A percentile compares a stretch with the other conserved stretches of the same genome.
phyloP scores from a whole-genome alignment of 2,888 invertebrate species.

The Lithosia quadra region DNA sequence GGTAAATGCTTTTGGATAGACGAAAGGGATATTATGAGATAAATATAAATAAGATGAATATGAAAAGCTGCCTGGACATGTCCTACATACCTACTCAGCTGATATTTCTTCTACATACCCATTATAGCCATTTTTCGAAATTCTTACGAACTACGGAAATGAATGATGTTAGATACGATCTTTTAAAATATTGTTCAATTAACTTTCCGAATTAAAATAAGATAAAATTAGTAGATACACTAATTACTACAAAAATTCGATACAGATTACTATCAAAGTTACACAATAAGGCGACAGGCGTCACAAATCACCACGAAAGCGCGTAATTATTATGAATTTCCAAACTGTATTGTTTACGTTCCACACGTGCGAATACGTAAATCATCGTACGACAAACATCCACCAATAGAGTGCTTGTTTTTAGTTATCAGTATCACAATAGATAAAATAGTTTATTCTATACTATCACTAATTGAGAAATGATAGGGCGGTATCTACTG shows the following conservation, averaged over 20 bases:
- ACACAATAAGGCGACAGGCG: neutral
- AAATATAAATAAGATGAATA: no score
- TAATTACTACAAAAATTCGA: neutral
- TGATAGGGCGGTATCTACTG: slow-evolving; percentile 4
- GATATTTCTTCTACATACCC: no score
- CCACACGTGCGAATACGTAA: slow-evolving; percentile 21
- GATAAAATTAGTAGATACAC: neutral
- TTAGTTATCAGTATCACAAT: neutral
- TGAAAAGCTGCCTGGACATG: no score
- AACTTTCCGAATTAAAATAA: neutral
- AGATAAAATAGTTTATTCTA: slow-evolving; percentile 1
- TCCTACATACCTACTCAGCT: no score
- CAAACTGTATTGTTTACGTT: slow-evolving; percentile 25
- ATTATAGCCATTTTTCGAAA: no score
- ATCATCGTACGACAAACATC: slow-evolving; percentile 42
- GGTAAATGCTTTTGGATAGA: no score
- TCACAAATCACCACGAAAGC: neutral
- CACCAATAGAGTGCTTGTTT: slow-evolving; percentile 32
- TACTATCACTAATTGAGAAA: slow-evolving; percentile 14
- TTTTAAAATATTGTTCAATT: neutral
- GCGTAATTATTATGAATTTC: slow-evolving; percentile 11
- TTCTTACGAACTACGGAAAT: no score
- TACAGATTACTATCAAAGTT: slow-evolving; percentile 6
- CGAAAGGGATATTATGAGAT: no score
- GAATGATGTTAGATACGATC: no score